Evolutionary conservation across 2,888 invertebrate species (phyloP), one percentile per base, ranked within the genome.

Genomic region (Dasysyrphus tricinctus): DNA sequence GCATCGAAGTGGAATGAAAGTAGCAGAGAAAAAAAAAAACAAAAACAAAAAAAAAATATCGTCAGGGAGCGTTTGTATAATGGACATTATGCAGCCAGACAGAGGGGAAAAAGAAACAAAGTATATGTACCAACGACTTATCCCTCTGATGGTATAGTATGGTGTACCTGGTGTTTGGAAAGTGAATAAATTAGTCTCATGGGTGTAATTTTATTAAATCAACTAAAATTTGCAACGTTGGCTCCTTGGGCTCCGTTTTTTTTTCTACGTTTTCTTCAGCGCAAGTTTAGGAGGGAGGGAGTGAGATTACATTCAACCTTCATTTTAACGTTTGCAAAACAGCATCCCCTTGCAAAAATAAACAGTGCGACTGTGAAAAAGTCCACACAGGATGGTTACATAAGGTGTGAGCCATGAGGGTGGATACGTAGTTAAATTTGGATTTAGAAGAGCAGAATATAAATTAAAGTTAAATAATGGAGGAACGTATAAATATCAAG

Each of bases 201-300:
- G 91, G 91, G 91, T 90, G 90, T 90, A 89, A 92, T 92, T 91
- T 91, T 90, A 91, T 92, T 92, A 92, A 92, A 92, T 91, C 91
- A 91, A 91, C 91, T 90, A 89, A 90, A 91, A 91, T 91, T 91
- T 90, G 92, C 91, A 91, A 91, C 90, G 90, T 90, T 89, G 87
- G 89, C 89, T 89, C 63, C 75, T 82, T 88, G 88, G 88, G 56
- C 61, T 73, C 34, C 29, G 32, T 37, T 47, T 57, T 54, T 39
- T 32, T 34, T 44, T 34, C 47, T n/a, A 44, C 16, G 47, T 47
- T 47, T 24, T 73, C 73, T 37, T 19, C 1, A 4, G 29, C 16
- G 29, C 16, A 47, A 34, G 59, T 42, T 34, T n/a, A 14, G 37
- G 67, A 37, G 42, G 19, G 34, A 57, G 74, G 75, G 80, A 75